Conservation (phyloP, 2,888 invertebrate genomes). For the Alloplasta piceator region DNA sequence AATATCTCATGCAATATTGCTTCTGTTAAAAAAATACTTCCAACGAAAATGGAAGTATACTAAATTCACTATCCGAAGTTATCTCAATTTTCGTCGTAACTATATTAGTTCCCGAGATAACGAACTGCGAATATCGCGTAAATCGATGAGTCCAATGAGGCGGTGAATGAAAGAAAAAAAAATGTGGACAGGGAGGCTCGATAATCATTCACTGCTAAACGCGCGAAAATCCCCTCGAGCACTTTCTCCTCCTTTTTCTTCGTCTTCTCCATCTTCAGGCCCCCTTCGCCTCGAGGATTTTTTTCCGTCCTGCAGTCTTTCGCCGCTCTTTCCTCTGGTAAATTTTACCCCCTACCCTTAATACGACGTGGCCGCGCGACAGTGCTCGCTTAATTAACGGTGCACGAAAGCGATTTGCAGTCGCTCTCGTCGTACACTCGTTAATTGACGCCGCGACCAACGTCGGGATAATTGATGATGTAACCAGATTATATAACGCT, state of each 20-base stretch:
- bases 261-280: conserved; percentile 18
- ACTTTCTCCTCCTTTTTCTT: conserved; percentile 42
- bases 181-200: conserved; percentile 22
- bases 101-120: too few relatives aligned
- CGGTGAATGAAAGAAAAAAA: too few relatives aligned
- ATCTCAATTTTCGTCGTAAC: too few relatives aligned
- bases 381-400: conserved; percentile 67
- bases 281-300: not conserved
- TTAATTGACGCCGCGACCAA: conserved; percentile 72
- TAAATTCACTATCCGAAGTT: too few relatives aligned
- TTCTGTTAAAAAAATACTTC: too few relatives aligned
- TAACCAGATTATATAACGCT: conserved; percentile 72
- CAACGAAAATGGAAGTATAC: too few relatives aligned
- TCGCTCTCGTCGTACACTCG: conserved; percentile 65
- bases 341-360: conserved; percentile 37
- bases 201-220: conserved; percentile 33
- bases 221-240: conserved; percentile 25
- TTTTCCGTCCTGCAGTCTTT: conserved; percentile 15
- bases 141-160: too few relatives aligned
- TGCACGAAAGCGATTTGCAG: conserved; percentile 61
- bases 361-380: conserved; percentile 40
- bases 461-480: conserved; percentile 74
- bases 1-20: too few relatives aligned
- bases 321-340: conserved; percentile 29
- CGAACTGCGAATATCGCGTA: too few relatives aligned